Evolutionary conservation across 35 echinoderm and acorn worm species (phyloP).

Genomic region (Amphiura filiformis): DNA sequence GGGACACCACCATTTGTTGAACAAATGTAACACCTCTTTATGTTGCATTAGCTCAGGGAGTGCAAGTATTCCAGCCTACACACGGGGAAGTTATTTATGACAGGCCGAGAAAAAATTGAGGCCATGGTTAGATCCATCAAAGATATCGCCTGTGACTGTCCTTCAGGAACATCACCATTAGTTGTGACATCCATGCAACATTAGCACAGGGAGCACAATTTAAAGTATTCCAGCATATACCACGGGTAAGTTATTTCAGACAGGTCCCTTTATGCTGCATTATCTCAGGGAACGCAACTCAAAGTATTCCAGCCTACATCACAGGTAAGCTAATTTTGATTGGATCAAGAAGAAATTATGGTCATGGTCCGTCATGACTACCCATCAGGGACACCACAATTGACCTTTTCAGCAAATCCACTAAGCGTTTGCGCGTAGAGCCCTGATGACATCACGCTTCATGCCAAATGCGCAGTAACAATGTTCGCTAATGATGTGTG

Average conservation of each 20-base stretch:
- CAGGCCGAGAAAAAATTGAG: conserved; percentile 95
- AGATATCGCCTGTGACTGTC: conserved; percentile 75
- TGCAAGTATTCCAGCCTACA: not conserved
- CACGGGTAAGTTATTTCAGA: conserved; percentile 64
- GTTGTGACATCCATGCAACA: conserved; percentile 71
- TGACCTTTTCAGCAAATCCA: too few species aligned
- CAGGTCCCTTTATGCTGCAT: conserved; percentile 66
- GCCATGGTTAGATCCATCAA: conserved; percentile 68
- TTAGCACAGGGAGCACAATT: conserved; percentile 59
- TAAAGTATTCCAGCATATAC: conserved; percentile 75
- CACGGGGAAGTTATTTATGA: conserved; percentile 91
- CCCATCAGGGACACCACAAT: not conserved
- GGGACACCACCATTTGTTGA: not conserved
- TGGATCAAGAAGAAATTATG: not conserved
- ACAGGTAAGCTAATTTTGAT: conserved; percentile 50
- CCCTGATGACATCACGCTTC: too few species aligned
- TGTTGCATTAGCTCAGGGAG: not conserved
- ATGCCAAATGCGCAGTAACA: too few species aligned
- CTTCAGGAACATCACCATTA: conserved; percentile 48
- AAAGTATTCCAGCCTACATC: conserved; percentile 79
- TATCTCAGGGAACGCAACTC: conserved; percentile 59
- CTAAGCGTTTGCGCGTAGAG: too few species aligned
- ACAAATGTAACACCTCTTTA: not conserved
- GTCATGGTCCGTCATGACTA: not conserved
- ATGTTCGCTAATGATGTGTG: too few species aligned